Evolutionary conservation across 1,140 invertebrate species (phyloP), one percentile per base, ranked within the genome.

Genomic region (Chlorops oryzae): DNA sequence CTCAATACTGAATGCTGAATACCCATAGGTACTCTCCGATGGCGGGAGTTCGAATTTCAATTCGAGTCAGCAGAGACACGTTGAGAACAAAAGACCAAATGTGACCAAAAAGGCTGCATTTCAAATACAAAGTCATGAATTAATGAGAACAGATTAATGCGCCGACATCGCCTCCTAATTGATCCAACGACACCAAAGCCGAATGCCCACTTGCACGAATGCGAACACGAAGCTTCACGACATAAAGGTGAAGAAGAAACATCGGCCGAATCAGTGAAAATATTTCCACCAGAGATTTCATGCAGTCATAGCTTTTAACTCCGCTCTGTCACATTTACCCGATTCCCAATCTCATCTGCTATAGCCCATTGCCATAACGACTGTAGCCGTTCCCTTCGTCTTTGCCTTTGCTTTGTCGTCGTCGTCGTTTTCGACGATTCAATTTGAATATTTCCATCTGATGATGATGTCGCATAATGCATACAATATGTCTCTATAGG

Each of bases 401-500:
- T n/a, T n/a, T n/a, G n/a, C n/a, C n/a, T n/a, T n/a, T n/a, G n/a
- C n/a, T n/a, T n/a, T n/a, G n/a, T n/a, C n/a, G n/a, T n/a, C n/a
- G n/a, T n/a, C n/a, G n/a, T n/a, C n/a, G n/a, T n/a, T n/a, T n/a
- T n/a, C n/a, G n/a, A n/a, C n/a, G n/a, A n/a, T 59, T 56, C 48
- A 55, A 61, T 61, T 63, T 63, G 61, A 63, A 63, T 63, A 62
- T 50, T 49, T 54, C 40, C 42, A 53, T 34, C 52, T 28, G 41
- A 32, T 47, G 28, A 21, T 28, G 56, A 22, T 54, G 47, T 52
- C 56, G 57, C 61, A 65, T 67, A 68, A 68, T 68, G 62, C 62
- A 65, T 62, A 69, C 65, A 69, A 69, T 69, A 69, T 69, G 65
- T 69, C 65, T 69, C 65, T 69, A 69, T 69, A 69, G 65, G 65